phyloP scores from a whole-genome alignment of 2,888 invertebrate species.

The Halocaridina rubra region DNA sequence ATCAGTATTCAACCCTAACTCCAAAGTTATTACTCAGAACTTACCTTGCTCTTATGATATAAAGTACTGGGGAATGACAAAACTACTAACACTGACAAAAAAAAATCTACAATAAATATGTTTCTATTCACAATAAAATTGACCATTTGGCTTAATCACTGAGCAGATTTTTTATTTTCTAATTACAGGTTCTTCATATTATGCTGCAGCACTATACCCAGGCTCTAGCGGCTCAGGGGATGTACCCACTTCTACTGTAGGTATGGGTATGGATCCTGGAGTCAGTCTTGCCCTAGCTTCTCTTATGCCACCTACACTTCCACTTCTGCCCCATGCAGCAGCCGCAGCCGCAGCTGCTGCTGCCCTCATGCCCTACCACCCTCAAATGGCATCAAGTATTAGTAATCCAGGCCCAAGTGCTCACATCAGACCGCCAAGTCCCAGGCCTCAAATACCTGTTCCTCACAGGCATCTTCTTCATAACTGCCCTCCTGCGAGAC shows the following conservation, averaged over 20 bases:
- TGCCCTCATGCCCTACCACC: slow-evolving; percentile 29
- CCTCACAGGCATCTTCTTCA: background rate
- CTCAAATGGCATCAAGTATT: background rate
- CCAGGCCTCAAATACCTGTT: background rate
- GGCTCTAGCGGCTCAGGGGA: slow-evolving; percentile 9
- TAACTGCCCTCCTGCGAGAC: background rate
- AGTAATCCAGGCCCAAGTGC: background rate
- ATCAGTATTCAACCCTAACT: too few relatives aligned
- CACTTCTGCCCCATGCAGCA: slow-evolving; percentile 46
- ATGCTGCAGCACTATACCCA: slow-evolving; percentile 28
- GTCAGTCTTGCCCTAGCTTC: slow-evolving; percentile 57
- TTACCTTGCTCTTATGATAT: too few relatives aligned
- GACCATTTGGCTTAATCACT: background rate
- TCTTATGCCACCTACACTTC: slow-evolving; percentile 48
- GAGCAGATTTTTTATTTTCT: background rate
- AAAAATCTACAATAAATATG: background rate
- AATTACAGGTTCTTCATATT: slow-evolving; percentile 26
- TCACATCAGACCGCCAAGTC: background rate
- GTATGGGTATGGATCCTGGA: slow-evolving; percentile 17
- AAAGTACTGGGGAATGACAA: too few relatives aligned
- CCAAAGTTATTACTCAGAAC: too few relatives aligned
- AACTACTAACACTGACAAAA: too few relatives aligned
- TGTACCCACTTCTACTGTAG: background rate
- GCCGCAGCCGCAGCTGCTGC: slow-evolving; percentile 24
- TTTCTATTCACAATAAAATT: background rate